phyloP scores from a whole-genome alignment of 2,888 invertebrate genomes.

The Cremastinae sp. region DNA sequence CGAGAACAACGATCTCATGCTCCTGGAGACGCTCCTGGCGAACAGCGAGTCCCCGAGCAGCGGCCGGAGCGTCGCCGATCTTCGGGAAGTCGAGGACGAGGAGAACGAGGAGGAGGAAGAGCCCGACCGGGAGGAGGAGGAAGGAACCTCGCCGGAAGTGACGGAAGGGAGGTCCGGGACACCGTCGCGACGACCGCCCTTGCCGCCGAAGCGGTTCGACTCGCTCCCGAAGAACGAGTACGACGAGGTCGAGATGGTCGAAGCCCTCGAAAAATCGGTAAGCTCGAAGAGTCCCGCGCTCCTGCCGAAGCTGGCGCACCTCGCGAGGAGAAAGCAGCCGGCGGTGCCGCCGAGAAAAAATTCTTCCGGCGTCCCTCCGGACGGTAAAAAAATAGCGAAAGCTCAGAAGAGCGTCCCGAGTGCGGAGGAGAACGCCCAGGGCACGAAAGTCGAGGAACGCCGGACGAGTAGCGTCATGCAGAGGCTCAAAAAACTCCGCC shows the following conservation, averaged over 20 bases:
- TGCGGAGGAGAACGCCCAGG: slow-evolving; percentile 7
- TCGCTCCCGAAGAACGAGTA: slow-evolving; percentile 83
- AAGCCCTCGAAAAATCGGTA: slow-evolving; percentile 59
- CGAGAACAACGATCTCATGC: slow-evolving; percentile 84
- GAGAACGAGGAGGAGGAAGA: slow-evolving; percentile 78
- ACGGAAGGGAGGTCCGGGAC: slow-evolving; percentile 76
- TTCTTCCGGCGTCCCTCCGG: slow-evolving; percentile 54
- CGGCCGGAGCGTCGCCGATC: slow-evolving; percentile 78
- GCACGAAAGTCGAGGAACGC: slow-evolving; percentile 65
- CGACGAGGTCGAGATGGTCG: slow-evolving; percentile 72
- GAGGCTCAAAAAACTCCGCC: slow-evolving; percentile 72
- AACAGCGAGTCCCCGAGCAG: slow-evolving; percentile 86
- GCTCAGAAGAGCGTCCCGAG: slow-evolving; percentile 7
- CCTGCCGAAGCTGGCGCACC: slow-evolving; percentile 71
- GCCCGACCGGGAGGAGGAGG: slow-evolving; percentile 80
- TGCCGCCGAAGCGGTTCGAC: slow-evolving; percentile 85
- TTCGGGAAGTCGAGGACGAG: slow-evolving; percentile 80
- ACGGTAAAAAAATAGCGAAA: slow-evolving; percentile 58
- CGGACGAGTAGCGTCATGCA: slow-evolving; percentile 72
- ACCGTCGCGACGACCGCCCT: slow-evolving; percentile 80
- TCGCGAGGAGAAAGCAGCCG: slow-evolving; percentile 76
- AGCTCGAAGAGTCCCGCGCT: slow-evolving; percentile 72
- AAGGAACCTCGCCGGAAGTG: slow-evolving; percentile 73
- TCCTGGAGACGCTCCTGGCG: slow-evolving; percentile 86
- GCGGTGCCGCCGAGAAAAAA: slow-evolving; percentile 73